Base-by-base conservation (phyloP, 1,140 invertebrate species). In the Papilio polytes region DNA sequence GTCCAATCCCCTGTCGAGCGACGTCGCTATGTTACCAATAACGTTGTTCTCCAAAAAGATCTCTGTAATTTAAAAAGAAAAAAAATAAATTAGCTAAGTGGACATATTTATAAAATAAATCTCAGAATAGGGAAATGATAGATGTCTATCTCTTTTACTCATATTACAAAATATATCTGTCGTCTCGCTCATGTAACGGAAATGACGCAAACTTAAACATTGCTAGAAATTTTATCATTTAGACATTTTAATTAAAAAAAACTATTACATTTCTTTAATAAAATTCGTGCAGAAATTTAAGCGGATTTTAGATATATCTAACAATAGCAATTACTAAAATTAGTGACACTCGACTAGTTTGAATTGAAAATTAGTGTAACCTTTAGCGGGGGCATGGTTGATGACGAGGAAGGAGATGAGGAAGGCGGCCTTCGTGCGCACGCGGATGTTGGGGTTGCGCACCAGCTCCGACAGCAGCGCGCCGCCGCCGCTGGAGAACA, bases 361-460 rank as follows among this genome's bases (percentile, higher is more conserved):
- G 10, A 20, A 59, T 22, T 59, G 26, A 1, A 59, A 36, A 59
- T 10, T 10, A 8, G 15, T 94, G 59, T 95, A 87, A 96, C 97
- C 95, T 95, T 96, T 96, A 22, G 95, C 93, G 70, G 96, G 94
- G 1, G 90, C 87, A 48, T 96, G 94, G 81, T 96, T 91, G 31
- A 89, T 94, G 85, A 96, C 96, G 10, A 98, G 90, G 74, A 95
- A 94, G 3, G 92, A 92, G 15, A 98, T 89, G 48, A 98, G 93
- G 91, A 98, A 98, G 10, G 97, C 96, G 7, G 96, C 96, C 92
- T 97, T 98, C 1, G 96, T 96, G 85, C 96, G 95, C 3, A 97
- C 91, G 81, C 97, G 96, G 78, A 96, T 95, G 20, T 96, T 91
- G 1, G 95, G 86, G 51, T 94, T 95, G 83, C 96, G 95, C 86